Evolutionary conservation across 2,888 invertebrate species (phyloP), one percentile per base, ranked within the genome.

Genomic region (Pseudococcus viburni): DNA sequence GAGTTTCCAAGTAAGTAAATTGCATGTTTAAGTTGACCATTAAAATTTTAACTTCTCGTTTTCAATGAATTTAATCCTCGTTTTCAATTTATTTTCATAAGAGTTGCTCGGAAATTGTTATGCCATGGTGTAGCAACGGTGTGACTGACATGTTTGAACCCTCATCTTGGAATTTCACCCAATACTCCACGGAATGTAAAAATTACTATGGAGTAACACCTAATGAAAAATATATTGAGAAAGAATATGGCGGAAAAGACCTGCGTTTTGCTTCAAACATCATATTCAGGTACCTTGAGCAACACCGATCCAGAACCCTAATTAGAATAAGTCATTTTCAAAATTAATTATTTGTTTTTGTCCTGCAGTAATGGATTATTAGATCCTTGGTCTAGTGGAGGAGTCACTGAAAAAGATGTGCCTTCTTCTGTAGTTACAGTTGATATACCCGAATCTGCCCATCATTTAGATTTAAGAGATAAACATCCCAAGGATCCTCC

Each of bases 71-170:
- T 73, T 68, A 80, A 42, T 42, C 2, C 17, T 39, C 9, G 39
- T 77, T 42, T 17, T 39, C 0, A 39, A 15, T 42, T 77, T 12
- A 8, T 73, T 80, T 39, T 80, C 42, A 42, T 42, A 12, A 83
- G 95, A 94, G 95, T 0, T 99, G 99, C 91, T 97, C 98, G 39
- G 99, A 99, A 92, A 98, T 99, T 96, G 95, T 98, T 89, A 98
- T 98, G 97, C 99, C 99, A 0, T 95, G 96, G 93, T 99, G 99
- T 92, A 92, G 94, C 11, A 94, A 94, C 90, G 96, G 95, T 64
- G 92, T 93, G 0, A 93, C 93, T 12, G 97, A 97, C 91, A 97
- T 99, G 96, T 98, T 98, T 91, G 96, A 96, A 91, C 93, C 94
- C 0, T 89, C 91, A 0, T 91, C 93, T 0, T 99, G 98, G 98